phyloP scores from a whole-genome alignment of 2,113 vertebrate species.

The Myotis lucifugus region DNA sequence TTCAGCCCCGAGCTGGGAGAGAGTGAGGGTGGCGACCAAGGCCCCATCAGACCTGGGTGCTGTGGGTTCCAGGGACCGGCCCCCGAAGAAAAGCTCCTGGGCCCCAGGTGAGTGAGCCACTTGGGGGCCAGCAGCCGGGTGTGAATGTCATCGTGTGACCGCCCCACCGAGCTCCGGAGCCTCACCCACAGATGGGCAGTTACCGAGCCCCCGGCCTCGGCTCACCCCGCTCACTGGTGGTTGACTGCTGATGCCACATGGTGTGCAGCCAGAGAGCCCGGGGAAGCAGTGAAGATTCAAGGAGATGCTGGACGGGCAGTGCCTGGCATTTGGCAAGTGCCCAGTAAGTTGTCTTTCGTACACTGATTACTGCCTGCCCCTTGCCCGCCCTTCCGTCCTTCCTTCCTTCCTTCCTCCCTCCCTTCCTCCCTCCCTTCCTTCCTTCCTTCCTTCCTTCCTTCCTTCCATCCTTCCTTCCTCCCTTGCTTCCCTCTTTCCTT shows the following conservation, averaged over 20 bases:
- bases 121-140: background rate
- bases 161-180: accelerated
- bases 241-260: accelerated
- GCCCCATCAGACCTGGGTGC: background rate
- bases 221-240: background rate
- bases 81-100: background rate
- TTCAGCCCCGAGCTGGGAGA: background rate
- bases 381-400: background rate
- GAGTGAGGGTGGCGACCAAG: background rate
- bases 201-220: background rate
- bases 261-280: accelerated
- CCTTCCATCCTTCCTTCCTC: too few species aligned
- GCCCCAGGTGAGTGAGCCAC: background rate
- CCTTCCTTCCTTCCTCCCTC: too few species aligned
- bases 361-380: background rate
- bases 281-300: background rate
- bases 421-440: background rate
- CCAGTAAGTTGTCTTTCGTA: background rate
- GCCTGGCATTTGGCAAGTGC: background rate
- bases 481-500: accelerated
- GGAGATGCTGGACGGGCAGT: background rate
- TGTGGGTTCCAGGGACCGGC: background rate
- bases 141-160: background rate
- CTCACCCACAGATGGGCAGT: accelerated
- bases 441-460: background rate